Evolutionary conservation across 1,140 invertebrate genomes (phyloP).

Genomic region (Mizuhopecten yessoensis): DNA sequence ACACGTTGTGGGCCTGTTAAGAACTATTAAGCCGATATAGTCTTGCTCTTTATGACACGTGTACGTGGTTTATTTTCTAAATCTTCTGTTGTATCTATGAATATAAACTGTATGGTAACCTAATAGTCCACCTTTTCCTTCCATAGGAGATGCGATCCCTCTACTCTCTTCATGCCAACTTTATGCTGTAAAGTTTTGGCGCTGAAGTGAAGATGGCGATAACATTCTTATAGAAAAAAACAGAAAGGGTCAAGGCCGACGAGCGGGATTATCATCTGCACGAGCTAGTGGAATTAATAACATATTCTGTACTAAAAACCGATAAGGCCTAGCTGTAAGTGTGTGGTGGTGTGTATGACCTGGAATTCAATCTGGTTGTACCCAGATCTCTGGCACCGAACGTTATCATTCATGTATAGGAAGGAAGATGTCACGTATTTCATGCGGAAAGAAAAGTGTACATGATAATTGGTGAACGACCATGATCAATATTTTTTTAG

Average conservation of each 20-base stretch:
- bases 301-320: not conserved
- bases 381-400: not conserved
- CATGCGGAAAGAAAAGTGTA: not conserved
- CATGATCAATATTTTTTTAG: not conserved
- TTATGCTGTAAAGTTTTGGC: not conserved
- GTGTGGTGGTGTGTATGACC: not conserved
- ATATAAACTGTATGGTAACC: not conserved
- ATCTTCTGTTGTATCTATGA: not conserved
- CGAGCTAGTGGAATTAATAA: not conserved
- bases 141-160: not conserved
- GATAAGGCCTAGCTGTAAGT: not conserved
- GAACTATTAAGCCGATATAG: not conserved
- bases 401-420: not conserved
- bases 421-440: not conserved
- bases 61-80: too few species aligned
- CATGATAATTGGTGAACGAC: not conserved
- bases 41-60: not conserved
- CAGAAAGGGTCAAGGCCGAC: slow-evolving; percentile 11
- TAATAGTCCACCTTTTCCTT: slow-evolving; percentile 6
- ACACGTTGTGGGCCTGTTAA: too few species aligned
- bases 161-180: not conserved
- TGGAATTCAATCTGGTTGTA: not conserved
- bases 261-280: slow-evolving; percentile 23
- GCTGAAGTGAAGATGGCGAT: not conserved
- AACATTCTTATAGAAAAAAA: slow-evolving; percentile 31